Evolutionary conservation across 2,113 vertebrate genomes (phyloP).

Genomic region (Terrapene triunguis): DNA sequence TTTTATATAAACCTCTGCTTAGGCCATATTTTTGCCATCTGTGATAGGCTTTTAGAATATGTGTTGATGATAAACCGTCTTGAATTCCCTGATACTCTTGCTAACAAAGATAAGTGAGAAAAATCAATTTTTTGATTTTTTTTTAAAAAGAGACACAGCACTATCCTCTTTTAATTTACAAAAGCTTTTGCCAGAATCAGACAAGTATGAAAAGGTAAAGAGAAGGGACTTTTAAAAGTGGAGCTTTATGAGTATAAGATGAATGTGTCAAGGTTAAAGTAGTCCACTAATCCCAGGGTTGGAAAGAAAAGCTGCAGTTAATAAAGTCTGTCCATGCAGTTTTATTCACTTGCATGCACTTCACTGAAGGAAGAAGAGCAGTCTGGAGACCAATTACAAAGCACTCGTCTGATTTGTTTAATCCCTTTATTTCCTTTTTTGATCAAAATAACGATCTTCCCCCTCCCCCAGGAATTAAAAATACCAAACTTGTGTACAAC

Average conservation of each 20-base stretch:
- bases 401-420: conserved; percentile 78
- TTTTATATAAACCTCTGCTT: neutral
- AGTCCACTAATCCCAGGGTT: conserved; percentile 75
- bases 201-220: conserved; percentile 64
- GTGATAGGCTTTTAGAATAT: neutral
- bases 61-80: neutral
- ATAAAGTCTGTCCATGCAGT: conserved; percentile 70
- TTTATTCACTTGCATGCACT: conserved; percentile 65
- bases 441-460: conserved; percentile 73
- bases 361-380: conserved; percentile 61
- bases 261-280: conserved; percentile 80
- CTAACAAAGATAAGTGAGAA: conserved; percentile 14
- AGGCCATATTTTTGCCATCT: neutral
- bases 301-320: conserved; percentile 74
- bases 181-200: conserved; percentile 59
- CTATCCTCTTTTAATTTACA: conserved; percentile 59
- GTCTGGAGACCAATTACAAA: conserved; percentile 83
- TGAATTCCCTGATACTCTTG: conserved; percentile 12
- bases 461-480: conserved; percentile 13
- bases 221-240: conserved; percentile 36
- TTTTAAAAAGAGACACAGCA: neutral
- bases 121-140: neutral
- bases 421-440: conserved; percentile 80
- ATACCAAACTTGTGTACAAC: neutral
- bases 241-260: conserved; percentile 66